A percentile compares a stretch with the other conserved stretches of the same genome.
These are phyloP conservation scores for Chrosomus eos DNA, from an alignment of 2,797 vertebrate genomes.

Conservation along the genomic window DNA sequence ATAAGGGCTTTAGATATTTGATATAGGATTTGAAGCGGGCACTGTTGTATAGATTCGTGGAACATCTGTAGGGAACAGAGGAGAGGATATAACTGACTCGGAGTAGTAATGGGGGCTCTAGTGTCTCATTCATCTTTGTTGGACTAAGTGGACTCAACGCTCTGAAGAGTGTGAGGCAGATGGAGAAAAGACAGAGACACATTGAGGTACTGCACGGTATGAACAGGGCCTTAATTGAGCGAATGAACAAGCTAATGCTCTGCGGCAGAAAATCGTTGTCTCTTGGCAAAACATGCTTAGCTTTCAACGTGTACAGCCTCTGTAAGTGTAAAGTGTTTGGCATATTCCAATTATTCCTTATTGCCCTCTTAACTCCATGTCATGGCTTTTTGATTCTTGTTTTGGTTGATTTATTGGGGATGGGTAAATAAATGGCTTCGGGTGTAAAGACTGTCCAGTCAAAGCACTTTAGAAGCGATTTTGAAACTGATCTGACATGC, in stretches of 20 bases:
- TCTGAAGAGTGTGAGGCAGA: conserved; percentile 25
- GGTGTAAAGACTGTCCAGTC: background rate
- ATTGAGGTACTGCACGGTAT: conserved; percentile 18
- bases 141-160: conserved; percentile 46
- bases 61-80: conserved; percentile 15
- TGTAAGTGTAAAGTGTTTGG: conserved; percentile 31
- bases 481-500: background rate
- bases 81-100: conserved; percentile 15
- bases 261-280: conserved; percentile 55
- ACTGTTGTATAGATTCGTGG: conserved; percentile 3
- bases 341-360: conserved; percentile 42
- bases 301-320: conserved; percentile 11
- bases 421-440: conserved; percentile 2
- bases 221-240: conserved; percentile 48
- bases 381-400: conserved; percentile 40
- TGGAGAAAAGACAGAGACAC: conserved; percentile 39
- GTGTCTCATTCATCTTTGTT: conserved; percentile 48
- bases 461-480: background rate
- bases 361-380: conserved; percentile 29
- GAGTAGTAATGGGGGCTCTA: conserved; percentile 30
- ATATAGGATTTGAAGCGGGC: background rate
- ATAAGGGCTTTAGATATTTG: background rate
- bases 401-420: background rate
- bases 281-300: conserved; percentile 37
- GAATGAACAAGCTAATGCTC: conserved; percentile 52